Conservation (phyloP, 2,888 invertebrate species). For the Lycocerus yunnanus region DNA sequence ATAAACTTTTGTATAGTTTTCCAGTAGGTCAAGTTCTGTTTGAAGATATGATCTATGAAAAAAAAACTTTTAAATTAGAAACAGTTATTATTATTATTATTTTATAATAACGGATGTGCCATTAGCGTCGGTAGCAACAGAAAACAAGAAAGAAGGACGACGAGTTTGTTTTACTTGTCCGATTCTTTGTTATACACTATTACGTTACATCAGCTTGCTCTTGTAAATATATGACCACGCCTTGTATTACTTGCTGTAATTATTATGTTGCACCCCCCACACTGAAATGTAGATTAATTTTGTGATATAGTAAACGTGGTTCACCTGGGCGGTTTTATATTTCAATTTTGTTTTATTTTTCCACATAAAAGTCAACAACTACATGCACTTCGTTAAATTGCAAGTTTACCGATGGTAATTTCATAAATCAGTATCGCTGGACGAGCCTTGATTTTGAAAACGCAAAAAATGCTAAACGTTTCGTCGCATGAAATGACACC, state of each 20-base stretch:
- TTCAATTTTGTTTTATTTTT: not conserved
- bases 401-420: not conserved
- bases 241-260: not conserved
- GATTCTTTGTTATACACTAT: slow-evolving; percentile 19
- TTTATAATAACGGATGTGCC: not conserved
- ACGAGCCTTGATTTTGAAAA: not conserved
- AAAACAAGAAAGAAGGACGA: slow-evolving; percentile 31
- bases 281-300: not conserved
- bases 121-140: slow-evolving; percentile 13
- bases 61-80: not conserved
- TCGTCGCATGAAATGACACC: too few relatives aligned
- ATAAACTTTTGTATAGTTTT: not conserved
- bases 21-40: not conserved
- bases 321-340: not conserved
- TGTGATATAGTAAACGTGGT: not conserved
- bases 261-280: not conserved
- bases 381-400: not conserved
- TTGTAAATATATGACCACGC: not conserved
- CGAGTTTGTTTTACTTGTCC: slow-evolving; percentile 30
- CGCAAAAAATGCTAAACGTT: not conserved
- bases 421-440: not conserved
- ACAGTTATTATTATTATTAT: not conserved
- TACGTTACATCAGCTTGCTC: slow-evolving; percentile 20
- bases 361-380: not conserved
- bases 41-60: not conserved